These are phyloP conservation scores for Entomobrya multifasciata DNA, from an alignment of 2,888 invertebrate species.

Conservation along the genomic window DNA sequence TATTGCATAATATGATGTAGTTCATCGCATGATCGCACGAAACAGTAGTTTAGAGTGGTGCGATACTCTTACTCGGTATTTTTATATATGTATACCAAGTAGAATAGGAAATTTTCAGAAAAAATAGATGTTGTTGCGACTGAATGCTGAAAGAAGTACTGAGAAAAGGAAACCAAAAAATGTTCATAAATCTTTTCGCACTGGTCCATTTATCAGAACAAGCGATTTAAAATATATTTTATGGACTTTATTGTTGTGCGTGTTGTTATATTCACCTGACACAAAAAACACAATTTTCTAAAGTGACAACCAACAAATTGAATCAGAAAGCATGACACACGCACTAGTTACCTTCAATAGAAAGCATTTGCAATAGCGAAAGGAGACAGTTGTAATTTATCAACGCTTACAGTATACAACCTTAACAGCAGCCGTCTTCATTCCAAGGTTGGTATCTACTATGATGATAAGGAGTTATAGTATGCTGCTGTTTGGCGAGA, in stretches of 20 bases:
- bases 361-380: slow-evolving; percentile 64
- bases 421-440: slow-evolving; percentile 20
- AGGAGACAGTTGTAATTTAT: slow-evolving; percentile 68
- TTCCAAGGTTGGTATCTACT: background rate
- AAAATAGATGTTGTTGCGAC: too few species aligned
- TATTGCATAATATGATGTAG: slow-evolving; percentile 29
- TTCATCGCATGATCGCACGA: slow-evolving; percentile 16
- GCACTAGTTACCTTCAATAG: slow-evolving; percentile 71
- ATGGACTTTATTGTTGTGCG: slow-evolving; percentile 48
- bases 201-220: slow-evolving; percentile 60
- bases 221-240: slow-evolving; percentile 69
- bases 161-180: slow-evolving; percentile 44
- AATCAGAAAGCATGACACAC: slow-evolving; percentile 72
- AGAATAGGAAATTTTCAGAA: background rate
- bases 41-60: background rate
- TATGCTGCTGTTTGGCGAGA: slow-evolving; percentile 9
- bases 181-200: slow-evolving; percentile 58
- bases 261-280: slow-evolving; percentile 62
- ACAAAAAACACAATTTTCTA: slow-evolving; percentile 68
- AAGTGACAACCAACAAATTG: slow-evolving; percentile 72
- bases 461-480: background rate
- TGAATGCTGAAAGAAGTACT: slow-evolving; percentile 34
- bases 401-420: slow-evolving; percentile 12
- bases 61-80: too few species aligned
- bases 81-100: background rate